These are phyloP conservation scores for Formicarius rufipectus DNA, from an alignment of 2,113 vertebrate species.

Conservation along the genomic window DNA sequence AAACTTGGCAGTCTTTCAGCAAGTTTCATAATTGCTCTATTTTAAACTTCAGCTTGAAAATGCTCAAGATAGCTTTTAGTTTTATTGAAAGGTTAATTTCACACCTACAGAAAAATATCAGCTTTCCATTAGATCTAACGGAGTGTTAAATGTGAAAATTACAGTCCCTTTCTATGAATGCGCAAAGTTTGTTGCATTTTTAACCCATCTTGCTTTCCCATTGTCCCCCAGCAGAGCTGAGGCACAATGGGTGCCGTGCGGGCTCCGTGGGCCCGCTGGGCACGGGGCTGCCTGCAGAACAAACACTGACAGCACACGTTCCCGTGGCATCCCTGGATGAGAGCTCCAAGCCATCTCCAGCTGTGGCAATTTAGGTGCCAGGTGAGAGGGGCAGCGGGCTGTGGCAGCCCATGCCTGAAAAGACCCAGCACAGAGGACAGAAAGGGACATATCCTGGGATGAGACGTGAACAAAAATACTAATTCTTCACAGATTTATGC, in stretches of 20 bases:
- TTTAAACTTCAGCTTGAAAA: conserved; percentile 72
- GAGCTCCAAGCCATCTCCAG: neutral
- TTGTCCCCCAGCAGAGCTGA: fast-evolving
- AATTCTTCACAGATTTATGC: neutral
- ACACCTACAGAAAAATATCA: conserved; percentile 56
- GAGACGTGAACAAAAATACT: neutral
- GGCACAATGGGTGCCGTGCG: neutral
- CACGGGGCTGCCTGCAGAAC: neutral
- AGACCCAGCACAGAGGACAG: neutral
- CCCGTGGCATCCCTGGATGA: neutral
- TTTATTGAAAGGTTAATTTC: conserved; percentile 76
- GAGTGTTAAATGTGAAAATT: conserved; percentile 56
- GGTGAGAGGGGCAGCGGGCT: neutral
- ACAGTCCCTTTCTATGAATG: neutral
- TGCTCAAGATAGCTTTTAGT: conserved; percentile 57
- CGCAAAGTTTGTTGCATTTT: neutral
- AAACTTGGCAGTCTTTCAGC: conserved; percentile 64
- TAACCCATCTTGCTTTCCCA: neutral
- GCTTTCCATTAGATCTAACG: conserved; percentile 47
- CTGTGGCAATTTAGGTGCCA: fast-evolving
- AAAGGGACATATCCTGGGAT: neutral
- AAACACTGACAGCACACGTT: fast-evolving
- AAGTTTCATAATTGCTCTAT: conserved; percentile 71
- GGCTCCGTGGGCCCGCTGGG: neutral
- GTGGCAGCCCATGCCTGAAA: neutral